Percentiles rank a stretch among this genome's conserved stretches.
Conservation (phyloP, 2,113 vertebrate genomes). For the Ophthalmolycus amberensis region DNA sequence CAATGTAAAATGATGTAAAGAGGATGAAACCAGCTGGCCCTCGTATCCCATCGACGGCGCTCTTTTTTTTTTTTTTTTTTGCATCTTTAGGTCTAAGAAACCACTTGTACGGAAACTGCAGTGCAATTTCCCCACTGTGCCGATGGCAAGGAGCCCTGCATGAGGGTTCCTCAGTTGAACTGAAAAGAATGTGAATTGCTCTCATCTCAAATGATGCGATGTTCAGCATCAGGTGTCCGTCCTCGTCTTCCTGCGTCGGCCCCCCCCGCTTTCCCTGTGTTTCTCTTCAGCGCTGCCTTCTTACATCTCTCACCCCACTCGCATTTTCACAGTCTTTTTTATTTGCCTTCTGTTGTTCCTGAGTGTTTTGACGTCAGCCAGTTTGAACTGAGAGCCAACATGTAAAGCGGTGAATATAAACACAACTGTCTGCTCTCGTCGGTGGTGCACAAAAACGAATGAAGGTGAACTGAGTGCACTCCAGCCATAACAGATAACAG, state of each 20-base stretch:
- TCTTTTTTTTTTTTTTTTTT: constrained; percentile 13
- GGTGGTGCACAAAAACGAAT: background rate
- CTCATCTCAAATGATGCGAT: constrained; percentile 26
- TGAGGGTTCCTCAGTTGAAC: background rate
- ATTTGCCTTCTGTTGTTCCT: constrained; percentile 16
- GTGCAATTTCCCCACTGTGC: constrained; percentile 24
- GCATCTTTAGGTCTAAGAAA: constrained; percentile 17
- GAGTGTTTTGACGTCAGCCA: constrained; percentile 23
- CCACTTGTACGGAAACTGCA: constrained; percentile 10
- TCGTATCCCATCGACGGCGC: background rate
- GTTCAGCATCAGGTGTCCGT: constrained; percentile 41
- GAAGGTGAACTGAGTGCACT: constrained; percentile 10
- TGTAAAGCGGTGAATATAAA: background rate
- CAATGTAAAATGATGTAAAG: constrained; percentile 62
- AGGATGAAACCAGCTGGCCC: constrained; percentile 54
- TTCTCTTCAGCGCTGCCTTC: constrained; percentile 9
- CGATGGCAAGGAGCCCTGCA: background rate
- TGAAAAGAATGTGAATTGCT: constrained; percentile 42
- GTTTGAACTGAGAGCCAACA: constrained; percentile 16
- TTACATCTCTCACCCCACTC: constrained; percentile 10
- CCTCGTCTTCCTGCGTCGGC: constrained; percentile 8
- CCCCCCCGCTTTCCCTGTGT: constrained; percentile 10
- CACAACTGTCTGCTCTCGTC: constrained; percentile 7
- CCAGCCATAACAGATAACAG: background rate
- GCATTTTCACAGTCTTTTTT: background rate